These are phyloP conservation scores for Hydropsyche tenuis DNA, from an alignment of 1,140 invertebrate species.

Conservation along the genomic window DNA sequence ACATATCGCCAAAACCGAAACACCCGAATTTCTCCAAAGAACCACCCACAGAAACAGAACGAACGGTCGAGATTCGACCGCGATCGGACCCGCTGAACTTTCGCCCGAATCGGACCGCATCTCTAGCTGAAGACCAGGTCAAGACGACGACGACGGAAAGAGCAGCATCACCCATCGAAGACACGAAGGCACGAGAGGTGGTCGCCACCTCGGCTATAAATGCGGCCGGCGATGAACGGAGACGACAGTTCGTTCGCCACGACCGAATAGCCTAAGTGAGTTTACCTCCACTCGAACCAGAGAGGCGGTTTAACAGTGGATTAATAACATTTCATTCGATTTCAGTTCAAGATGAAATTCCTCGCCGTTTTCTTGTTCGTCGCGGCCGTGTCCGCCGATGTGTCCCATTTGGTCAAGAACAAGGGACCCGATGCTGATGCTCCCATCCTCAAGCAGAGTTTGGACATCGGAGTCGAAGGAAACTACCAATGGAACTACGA, in stretches of 20 bases:
- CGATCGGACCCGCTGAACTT: too few species aligned
- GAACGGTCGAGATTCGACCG: too few species aligned
- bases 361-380: constrained; percentile 42
- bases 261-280: constrained; percentile 19
- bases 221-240: constrained; percentile 7
- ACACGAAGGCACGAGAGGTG: constrained; percentile 22
- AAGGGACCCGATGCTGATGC: constrained; percentile 50
- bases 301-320: not conserved
- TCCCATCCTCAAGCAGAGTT: constrained; percentile 57
- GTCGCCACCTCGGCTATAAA: constrained; percentile 25
- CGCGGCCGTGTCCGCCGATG: constrained; percentile 47
- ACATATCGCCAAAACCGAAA: too few species aligned
- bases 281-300: not conserved
- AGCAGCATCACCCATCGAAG: not conserved
- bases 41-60: too few species aligned
- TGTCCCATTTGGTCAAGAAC: constrained; percentile 41
- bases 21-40: too few species aligned
- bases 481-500: constrained; percentile 60
- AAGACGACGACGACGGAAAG: constrained; percentile 24
- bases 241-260: constrained; percentile 29
- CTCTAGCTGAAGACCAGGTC: not conserved
- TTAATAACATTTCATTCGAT: too few species aligned
- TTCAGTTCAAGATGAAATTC: constrained; percentile 47
- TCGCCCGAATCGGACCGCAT: constrained; percentile 6
- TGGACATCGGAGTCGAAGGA: constrained; percentile 57